Conservation (phyloP, 2,888 invertebrate species). For the Coenonympha glycerion region DNA sequence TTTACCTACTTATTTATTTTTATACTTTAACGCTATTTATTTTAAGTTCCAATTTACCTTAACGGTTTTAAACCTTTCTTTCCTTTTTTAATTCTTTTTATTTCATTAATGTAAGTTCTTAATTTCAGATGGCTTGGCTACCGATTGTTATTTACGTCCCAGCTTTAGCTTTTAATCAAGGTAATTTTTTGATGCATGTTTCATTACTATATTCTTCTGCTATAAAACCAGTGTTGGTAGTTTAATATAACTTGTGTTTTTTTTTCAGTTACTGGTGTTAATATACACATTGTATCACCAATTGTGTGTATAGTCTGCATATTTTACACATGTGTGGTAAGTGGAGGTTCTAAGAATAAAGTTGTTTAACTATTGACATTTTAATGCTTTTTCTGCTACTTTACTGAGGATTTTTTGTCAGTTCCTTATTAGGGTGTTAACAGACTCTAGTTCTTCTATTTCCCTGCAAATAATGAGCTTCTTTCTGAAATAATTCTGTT, state of each 20-base stretch:
- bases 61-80: slow-evolving; percentile 26
- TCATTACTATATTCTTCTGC: too few species aligned
- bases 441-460: neutral
- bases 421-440: neutral
- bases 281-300: slow-evolving; percentile 83
- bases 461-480: neutral
- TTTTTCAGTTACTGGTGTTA: slow-evolving; percentile 84
- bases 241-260: too few species aligned
- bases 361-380: neutral
- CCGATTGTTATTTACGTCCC: slow-evolving; percentile 84
- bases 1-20: neutral
- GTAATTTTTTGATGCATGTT: too few species aligned
- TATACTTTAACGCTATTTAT: neutral
- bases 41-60: slow-evolving; percentile 15
- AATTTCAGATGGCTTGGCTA: slow-evolving; percentile 78
- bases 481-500: neutral
- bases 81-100: neutral
- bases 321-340: slow-evolving; percentile 85
- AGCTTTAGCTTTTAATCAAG: slow-evolving; percentile 83
- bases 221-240: too few species aligned
- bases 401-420: neutral
- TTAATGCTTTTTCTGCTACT: neutral
- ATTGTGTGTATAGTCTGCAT: slow-evolving; percentile 85
- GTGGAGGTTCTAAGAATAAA: slow-evolving; percentile 33
- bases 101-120: too few species aligned